phyloP scores from a whole-genome alignment of 2,888 invertebrate species.

The Himalopsyche kuldschensis region DNA sequence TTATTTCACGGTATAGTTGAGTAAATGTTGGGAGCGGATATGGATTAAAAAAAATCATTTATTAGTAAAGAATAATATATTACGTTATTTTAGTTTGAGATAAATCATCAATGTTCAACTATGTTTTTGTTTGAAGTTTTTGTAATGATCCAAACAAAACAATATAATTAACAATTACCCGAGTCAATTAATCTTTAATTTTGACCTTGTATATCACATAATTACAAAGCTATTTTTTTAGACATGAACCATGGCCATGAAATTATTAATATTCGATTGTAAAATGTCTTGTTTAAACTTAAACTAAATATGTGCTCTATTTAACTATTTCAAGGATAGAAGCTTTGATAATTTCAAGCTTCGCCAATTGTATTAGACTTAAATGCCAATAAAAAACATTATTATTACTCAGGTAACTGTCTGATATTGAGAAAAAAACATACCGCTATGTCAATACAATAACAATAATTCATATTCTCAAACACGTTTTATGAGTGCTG shows the following conservation, averaged over 20 bases:
- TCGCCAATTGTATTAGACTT: too few relatives aligned
- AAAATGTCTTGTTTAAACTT: background rate
- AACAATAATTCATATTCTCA: background rate
- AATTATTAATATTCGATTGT: background rate
- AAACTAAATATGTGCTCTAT: background rate
- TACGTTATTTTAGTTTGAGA: too few relatives aligned
- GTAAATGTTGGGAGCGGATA: too few relatives aligned
- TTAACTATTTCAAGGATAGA: background rate
- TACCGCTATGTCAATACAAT: background rate
- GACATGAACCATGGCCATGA: background rate
- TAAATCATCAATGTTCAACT: too few relatives aligned
- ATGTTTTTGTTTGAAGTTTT: too few relatives aligned
- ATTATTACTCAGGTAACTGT: background rate
- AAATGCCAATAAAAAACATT: background rate
- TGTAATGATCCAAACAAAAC: background rate
- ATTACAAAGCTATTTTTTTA: background rate
- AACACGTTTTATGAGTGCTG: background rate
- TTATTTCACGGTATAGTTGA: too few relatives aligned
- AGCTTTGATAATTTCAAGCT: background rate
- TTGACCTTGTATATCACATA: background rate
- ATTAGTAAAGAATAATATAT: too few relatives aligned
- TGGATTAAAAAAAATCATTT: too few relatives aligned
- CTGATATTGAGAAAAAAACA: too few relatives aligned
- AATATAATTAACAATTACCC: background rate
- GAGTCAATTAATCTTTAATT: background rate